Conservation (phyloP, 2,113 vertebrate species). For the Gavialis gangeticus region DNA sequence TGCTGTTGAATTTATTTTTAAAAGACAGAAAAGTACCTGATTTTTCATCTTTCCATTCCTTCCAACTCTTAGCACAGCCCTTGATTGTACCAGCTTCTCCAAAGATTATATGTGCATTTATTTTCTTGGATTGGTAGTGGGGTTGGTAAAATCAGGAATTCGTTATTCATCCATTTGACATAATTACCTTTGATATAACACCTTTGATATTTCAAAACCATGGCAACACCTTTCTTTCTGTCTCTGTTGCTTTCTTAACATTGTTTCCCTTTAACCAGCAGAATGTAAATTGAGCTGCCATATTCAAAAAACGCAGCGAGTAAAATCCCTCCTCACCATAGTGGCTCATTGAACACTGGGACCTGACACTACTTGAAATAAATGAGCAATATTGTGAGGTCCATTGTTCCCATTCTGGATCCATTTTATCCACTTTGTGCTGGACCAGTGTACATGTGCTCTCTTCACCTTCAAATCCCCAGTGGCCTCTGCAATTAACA, state of each 20-base stretch:
- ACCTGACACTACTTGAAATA: neutral
- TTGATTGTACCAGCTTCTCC: neutral
- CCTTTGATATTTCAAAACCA: neutral
- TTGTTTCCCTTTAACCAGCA: neutral
- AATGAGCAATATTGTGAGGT: slow-evolving; percentile 4
- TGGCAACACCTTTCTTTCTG: neutral
- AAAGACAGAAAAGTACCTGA: neutral
- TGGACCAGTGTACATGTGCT: neutral
- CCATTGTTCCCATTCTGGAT: slow-evolving; percentile 3
- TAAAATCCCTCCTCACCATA: slow-evolving; percentile 56
- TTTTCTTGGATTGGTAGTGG: neutral
- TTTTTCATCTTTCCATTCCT: neutral
- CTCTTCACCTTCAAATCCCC: slow-evolving; percentile 60
- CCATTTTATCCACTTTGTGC: neutral
- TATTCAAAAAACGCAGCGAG: slow-evolving; percentile 53
- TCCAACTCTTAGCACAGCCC: neutral
- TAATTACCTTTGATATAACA: neutral
- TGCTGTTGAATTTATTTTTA: neutral
- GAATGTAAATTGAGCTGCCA: neutral
- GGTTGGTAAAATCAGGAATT: slow-evolving; percentile 3
- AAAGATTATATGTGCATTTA: neutral
- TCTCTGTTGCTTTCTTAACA: neutral
- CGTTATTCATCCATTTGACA: neutral
- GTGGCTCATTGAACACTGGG: neutral
- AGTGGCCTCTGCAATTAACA: slow-evolving; percentile 73